A percentile compares a stretch with the other conserved stretches of the same genome.
Evolutionary conservation across 2,797 vertebrate genomes (phyloP).

Genomic region (Sciurus vulgaris): DNA sequence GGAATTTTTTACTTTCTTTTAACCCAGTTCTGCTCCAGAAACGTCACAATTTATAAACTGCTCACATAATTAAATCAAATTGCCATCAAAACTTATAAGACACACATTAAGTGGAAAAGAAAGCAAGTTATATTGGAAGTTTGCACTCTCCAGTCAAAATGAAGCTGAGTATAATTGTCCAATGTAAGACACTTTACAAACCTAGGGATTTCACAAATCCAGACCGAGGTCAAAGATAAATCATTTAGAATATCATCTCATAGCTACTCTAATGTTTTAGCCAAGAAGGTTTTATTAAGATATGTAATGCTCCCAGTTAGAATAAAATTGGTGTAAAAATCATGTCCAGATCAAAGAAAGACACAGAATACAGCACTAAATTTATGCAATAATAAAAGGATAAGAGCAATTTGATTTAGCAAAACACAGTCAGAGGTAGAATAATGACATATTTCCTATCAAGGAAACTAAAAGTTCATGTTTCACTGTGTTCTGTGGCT

Average conservation of each 20-base stretch:
- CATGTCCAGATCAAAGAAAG: background rate
- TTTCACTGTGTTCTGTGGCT: background rate
- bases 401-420: background rate
- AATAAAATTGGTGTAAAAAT: background rate
- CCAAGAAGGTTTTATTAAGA: background rate
- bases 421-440: background rate
- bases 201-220: background rate
- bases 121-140: background rate
- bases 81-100: background rate
- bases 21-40: background rate
- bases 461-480: background rate
- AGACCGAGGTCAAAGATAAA: background rate
- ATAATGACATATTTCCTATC: background rate
- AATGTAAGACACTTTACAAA: background rate
- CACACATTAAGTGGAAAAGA: background rate
- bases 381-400: background rate
- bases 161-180: background rate
- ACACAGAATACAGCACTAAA: background rate
- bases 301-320: background rate
- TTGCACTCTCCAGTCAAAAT: background rate
- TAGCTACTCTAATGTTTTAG: background rate
- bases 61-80: constrained; percentile 6
- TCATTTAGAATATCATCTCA: background rate
- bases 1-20: background rate
- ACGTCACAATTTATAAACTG: background rate